Percentiles rank a stretch among this genome's conserved stretches.
phyloP scores from a whole-genome alignment of 2,113 vertebrate genomes.

The Sigmodon hispidus region DNA sequence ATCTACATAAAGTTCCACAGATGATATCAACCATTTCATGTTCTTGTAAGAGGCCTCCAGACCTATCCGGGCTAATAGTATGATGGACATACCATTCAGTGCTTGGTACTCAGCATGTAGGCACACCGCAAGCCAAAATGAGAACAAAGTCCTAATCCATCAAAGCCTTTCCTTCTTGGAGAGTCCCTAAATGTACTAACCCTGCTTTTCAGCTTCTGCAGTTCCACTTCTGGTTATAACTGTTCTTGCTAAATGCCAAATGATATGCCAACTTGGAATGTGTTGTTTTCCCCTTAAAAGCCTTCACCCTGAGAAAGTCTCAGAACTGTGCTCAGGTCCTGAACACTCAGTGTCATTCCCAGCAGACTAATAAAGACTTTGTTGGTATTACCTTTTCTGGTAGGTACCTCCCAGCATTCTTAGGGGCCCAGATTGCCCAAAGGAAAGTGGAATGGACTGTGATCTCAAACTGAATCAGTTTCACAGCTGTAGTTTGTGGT shows the following conservation, averaged over 20 bases:
- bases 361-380: not conserved
- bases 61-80: not conserved
- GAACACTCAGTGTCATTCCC: not conserved
- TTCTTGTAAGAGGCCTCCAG: not conserved
- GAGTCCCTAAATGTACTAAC: not conserved
- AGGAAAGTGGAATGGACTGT: not conserved
- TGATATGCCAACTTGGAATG: not conserved
- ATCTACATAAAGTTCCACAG: slow-evolving; percentile 1
- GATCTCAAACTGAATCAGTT: not conserved
- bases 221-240: not conserved
- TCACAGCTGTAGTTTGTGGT: not conserved
- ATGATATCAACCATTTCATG: not conserved
- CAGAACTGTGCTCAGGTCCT: not conserved
- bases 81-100: not conserved
- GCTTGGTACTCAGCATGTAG: not conserved
- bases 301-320: not conserved
- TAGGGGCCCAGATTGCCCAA: not conserved
- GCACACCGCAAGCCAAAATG: not conserved
- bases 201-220: no score
- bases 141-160: not conserved
- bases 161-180: not conserved
- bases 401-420: not conserved
- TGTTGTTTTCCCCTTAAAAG: not conserved
- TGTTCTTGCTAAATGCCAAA: not conserved
- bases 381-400: no score